Evolutionary conservation across 2,888 invertebrate species (phyloP), one percentile per base, ranked within the genome.

Genomic region (Macaria notata): DNA sequence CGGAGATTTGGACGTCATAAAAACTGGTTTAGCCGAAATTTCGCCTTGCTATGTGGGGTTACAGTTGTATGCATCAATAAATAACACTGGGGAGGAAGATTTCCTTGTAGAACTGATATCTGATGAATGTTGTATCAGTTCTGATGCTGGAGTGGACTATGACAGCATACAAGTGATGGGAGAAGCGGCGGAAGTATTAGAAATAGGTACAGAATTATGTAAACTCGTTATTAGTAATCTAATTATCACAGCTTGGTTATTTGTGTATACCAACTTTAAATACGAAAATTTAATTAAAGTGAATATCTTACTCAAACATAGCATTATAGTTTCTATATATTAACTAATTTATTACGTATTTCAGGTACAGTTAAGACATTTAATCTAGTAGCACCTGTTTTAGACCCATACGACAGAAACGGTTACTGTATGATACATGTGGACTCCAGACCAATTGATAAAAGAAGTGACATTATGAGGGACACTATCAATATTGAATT

Each of bases 361-460:
- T 0, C 62, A 89, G 88, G 81, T 64, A 58, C 71, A 30, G 63
- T 63, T 0, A 83, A 77, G 59, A 78, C 62, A 0, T 58, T 86
- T 0, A 74, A 61, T n/a, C 50, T 89, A 7, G 71, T 88, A 0
- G 84, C 86, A 3, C 88, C 88, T 4, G 58, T 86, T 4, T 51
- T 86, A 31, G 69, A 81, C 9, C 81, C 79, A 0, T 79, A 70
- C n/a, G 71, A 81, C 42, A 78, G 87, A 58, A 66, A 64, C 36
- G 90, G 89, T 0, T 75, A 77, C 54, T 90, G 90, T 49, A 68
- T 70, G 4, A 64, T 85, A 5, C 78, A 78, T 56, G 51, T 88
- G 4, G 81, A 88, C 58, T 81, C 84, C 0, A 81, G 79, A 65
- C 70, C 77, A 4, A 65, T 64, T 9, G 66, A 73, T 2, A 70